Evolutionary conservation across 2,113 vertebrate species (phyloP).

Genomic region (Boleophthalmus pectinirostris): DNA sequence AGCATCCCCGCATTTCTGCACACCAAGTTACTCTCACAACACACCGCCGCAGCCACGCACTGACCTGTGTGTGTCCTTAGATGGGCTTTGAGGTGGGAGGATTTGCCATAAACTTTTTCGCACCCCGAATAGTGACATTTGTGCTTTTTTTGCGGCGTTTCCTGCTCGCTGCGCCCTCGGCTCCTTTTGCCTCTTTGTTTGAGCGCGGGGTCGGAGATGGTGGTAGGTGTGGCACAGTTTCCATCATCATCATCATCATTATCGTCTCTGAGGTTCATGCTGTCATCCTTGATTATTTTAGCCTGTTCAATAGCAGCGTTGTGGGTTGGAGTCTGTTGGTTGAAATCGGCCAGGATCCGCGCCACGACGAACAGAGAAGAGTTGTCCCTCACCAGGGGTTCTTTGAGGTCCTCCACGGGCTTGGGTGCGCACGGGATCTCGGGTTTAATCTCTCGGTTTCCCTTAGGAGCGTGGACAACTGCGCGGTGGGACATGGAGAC

Average conservation of each 20-base stretch:
- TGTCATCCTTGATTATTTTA: conserved; percentile 80
- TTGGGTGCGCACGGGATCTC: conserved; percentile 72
- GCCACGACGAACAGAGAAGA: conserved; percentile 92
- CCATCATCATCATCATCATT: conserved; percentile 83
- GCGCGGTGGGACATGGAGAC: conserved; percentile 95
- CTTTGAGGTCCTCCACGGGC: conserved; percentile 80
- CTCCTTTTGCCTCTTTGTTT: conserved; percentile 93
- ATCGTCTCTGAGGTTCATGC: conserved; percentile 74
- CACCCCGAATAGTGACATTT: conserved; percentile 98
- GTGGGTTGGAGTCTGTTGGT: conserved; percentile 85
- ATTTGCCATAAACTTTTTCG: conserved; percentile 99
- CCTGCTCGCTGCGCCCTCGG: conserved; percentile 86
- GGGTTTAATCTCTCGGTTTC: conserved; percentile 78
- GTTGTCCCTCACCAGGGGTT: conserved; percentile 82
- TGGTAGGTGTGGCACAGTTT: conserved; percentile 89
- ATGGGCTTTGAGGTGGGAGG: conserved; percentile 98
- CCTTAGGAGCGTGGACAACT: conserved; percentile 83
- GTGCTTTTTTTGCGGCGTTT: conserved; percentile 96
- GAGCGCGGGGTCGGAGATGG: conserved; percentile 82
- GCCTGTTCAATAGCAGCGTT: conserved; percentile 74
- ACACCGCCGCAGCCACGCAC: conserved; percentile 72
- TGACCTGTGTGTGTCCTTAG: conserved; percentile 99
- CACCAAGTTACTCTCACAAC: conserved; percentile 38
- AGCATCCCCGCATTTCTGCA: background rate
- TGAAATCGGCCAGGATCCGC: conserved; percentile 93